Percentiles rank a stretch among this genome's conserved stretches.
phyloP scores from a whole-genome alignment of 2,113 vertebrate species.

The Ploceus nigricollis region DNA sequence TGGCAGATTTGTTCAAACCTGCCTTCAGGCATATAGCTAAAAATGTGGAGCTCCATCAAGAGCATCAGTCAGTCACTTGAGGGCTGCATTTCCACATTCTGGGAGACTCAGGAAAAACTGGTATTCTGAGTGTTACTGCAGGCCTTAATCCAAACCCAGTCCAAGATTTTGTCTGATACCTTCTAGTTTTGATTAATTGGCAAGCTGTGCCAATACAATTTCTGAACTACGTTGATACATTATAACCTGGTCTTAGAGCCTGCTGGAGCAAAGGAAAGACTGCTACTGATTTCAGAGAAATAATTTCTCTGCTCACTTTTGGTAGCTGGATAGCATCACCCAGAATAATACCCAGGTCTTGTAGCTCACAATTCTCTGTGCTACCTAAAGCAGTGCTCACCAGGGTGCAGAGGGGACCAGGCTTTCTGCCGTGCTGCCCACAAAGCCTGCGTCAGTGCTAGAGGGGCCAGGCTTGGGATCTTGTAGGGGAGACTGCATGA shows the following conservation, averaged over 20 bases:
- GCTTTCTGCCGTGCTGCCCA: not conserved
- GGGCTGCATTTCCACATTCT: not conserved
- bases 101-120: not conserved
- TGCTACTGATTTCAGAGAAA: not conserved
- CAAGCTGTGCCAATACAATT: not conserved
- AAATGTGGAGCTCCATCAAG: not conserved
- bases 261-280: not conserved
- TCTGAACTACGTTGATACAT: not conserved
- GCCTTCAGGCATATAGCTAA: not conserved
- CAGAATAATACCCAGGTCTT: not conserved
- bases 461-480: not conserved
- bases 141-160: not conserved
- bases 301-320: not conserved
- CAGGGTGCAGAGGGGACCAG: not conserved
- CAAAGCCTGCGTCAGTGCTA: not conserved
- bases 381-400: not conserved
- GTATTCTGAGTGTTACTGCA: not conserved
- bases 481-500: not conserved
- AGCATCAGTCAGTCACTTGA: not conserved
- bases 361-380: not conserved
- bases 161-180: not conserved
- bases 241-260: not conserved
- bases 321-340: not conserved
- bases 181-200: not conserved
- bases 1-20: not conserved